A percentile compares a stretch with the other conserved stretches of the same genome.
Evolutionary conservation across 1,140 invertebrate species (phyloP).

Genomic region (Catajapyx aquilonaris): DNA sequence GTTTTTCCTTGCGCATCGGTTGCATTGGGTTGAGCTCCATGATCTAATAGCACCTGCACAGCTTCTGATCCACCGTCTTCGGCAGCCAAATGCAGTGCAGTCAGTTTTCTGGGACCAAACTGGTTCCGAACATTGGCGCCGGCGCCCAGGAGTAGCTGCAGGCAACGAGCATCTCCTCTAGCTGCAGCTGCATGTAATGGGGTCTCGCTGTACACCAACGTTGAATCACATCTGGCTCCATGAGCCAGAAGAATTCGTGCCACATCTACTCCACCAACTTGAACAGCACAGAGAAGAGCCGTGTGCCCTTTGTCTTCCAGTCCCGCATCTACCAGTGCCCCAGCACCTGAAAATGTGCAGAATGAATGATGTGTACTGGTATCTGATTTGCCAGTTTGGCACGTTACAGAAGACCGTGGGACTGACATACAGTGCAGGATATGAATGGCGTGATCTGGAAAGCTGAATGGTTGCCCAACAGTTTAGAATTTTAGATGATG

Average conservation of each 20-base stretch:
- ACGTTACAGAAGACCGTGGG: too few relatives aligned
- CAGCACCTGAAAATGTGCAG: neutral
- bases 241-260: slow-evolving; percentile 7
- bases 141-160: slow-evolving; percentile 40
- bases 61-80: slow-evolving; percentile 23
- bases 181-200: slow-evolving; percentile 60
- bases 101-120: slow-evolving; percentile 32
- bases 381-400: too few relatives aligned
- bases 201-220: slow-evolving; percentile 50
- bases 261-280: slow-evolving; percentile 4
- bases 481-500: too few relatives aligned
- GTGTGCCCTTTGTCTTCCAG: slow-evolving; percentile 3
- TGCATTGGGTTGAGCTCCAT: slow-evolving; percentile 18
- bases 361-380: too few relatives aligned
- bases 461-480: too few relatives aligned
- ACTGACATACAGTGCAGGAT: too few relatives aligned
- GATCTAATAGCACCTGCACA: slow-evolving; percentile 20
- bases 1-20: slow-evolving; percentile 15
- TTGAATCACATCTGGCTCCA: slow-evolving; percentile 11
- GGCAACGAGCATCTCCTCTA: slow-evolving; percentile 39
- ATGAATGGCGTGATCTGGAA: too few relatives aligned
- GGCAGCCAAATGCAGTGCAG: slow-evolving; percentile 27
- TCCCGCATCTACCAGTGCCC: neutral
- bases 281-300: slow-evolving; percentile 6
- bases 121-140: slow-evolving; percentile 55